These are phyloP conservation scores for Melieria omissa DNA, from an alignment of 2,888 invertebrate species.

Conservation along the genomic window DNA sequence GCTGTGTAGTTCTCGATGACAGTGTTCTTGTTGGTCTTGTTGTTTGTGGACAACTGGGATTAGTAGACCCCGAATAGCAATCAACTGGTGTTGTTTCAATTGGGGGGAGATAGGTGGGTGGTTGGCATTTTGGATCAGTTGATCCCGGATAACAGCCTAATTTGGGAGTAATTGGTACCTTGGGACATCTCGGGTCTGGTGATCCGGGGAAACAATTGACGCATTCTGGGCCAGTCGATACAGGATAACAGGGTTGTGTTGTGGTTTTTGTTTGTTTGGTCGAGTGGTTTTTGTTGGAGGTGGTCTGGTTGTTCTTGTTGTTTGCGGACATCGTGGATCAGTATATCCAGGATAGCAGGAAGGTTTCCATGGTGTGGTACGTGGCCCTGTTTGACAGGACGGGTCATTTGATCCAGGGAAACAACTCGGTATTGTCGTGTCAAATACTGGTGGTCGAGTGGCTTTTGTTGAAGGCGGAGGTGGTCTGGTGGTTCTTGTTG, in stretches of 20 bases:
- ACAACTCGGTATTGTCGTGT: too few species aligned
- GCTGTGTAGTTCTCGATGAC: conserved; percentile 15
- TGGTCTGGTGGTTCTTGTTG: too few species aligned
- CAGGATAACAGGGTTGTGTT: conserved; percentile 53
- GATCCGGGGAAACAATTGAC: conserved; percentile 56
- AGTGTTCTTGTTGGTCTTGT: conserved; percentile 48
- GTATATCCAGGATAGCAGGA: conserved; percentile 59
- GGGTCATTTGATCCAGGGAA: neutral
- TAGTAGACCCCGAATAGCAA: conserved; percentile 55
- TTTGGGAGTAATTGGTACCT: conserved; percentile 49
- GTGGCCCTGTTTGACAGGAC: neutral
- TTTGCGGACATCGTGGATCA: conserved; percentile 56
- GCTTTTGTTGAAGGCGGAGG: too few species aligned
- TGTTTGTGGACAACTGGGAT: conserved; percentile 51
- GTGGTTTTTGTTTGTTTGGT: too few species aligned
- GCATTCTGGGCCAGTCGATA: conserved; percentile 48
- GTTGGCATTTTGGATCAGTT: conserved; percentile 38
- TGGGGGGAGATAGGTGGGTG: too few species aligned
- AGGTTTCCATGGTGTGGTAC: conserved; percentile 45
- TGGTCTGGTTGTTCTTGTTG: neutral
- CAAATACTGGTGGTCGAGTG: too few species aligned
- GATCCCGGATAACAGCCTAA: conserved; percentile 61
- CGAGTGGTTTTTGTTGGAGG: too few species aligned
- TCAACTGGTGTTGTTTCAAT: conserved; percentile 38
- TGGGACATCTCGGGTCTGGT: conserved; percentile 49